These are phyloP conservation scores for Scomber colias DNA, from an alignment of 2,113 vertebrate species.

Conservation along the genomic window DNA sequence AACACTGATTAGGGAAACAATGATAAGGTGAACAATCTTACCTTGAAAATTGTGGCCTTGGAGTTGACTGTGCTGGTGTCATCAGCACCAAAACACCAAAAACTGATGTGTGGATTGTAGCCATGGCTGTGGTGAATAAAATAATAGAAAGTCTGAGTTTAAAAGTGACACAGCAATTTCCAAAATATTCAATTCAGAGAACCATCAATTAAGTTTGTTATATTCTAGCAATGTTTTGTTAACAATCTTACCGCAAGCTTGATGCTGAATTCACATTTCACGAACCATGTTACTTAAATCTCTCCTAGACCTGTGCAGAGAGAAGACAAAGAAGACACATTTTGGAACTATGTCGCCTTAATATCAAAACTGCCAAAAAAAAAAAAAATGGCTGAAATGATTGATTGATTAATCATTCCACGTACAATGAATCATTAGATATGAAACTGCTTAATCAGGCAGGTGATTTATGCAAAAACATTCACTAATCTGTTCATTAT, in stretches of 20 bases:
- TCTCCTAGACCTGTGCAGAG: background rate
- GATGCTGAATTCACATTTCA: background rate
- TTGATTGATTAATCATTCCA: no score
- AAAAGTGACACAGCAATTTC: background rate
- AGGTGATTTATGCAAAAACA: no score
- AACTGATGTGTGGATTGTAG: background rate
- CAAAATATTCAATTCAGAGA: background rate
- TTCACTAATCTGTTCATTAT: no score
- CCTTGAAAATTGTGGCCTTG: slow-evolving; percentile 11
- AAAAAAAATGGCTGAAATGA: no score
- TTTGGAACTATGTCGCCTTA: background rate
- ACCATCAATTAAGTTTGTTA: no score
- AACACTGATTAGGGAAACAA: background rate
- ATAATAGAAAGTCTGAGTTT: background rate
- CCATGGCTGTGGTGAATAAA: background rate
- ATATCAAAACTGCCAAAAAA: background rate
- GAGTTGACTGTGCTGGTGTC: slow-evolving; percentile 11
- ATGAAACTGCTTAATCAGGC: no score
- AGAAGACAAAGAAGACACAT: background rate
- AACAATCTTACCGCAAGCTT: background rate
- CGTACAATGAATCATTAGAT: no score
- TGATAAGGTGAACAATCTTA: background rate
- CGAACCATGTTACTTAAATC: background rate
- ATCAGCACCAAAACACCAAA: slow-evolving; percentile 21
- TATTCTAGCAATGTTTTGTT: background rate